Evolutionary conservation across 2,888 invertebrate species (phyloP), one percentile per base, ranked within the genome.

Genomic region (Phortica magna): DNA sequence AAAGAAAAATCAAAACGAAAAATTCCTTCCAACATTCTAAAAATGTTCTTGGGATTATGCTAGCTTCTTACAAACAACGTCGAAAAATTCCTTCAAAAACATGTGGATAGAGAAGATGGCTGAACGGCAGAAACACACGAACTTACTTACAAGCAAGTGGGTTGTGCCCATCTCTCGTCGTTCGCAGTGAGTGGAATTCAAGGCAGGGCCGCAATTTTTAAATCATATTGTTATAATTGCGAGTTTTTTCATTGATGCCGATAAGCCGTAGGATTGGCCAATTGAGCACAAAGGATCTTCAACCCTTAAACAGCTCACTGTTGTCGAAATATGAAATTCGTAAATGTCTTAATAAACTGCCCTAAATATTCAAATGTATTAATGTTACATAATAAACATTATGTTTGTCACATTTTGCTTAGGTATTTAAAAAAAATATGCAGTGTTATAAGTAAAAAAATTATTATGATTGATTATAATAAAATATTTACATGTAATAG

Each of bases 11-110:
- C 31, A 31, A 31, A 31, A 31, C 31, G 31, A 84, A 84, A 84
- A 85, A 84, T 82, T 82, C 80, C 80, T 57, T 67, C 61, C 81
- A 84, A 80, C 79, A 89, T 89, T 86, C 83, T 70, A 81, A 81
- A 85, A 84, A 89, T 86, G 79, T 88, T 86, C 84, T 84, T 88
- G 82, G 83, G 85, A 88, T 86, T 85, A 88, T 79, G 76, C 77
- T 78, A 83, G 80, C 83, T 82, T 85, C 86, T 86, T 87, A 78
- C 76, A 81, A 83, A 80, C 78, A 85, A 77, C 82, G 80, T 80
- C 81, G 78, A 74, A 85, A 83, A 87, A 76, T 87, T 87, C 86
- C 78, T 77, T 65, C 55, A 78, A 39, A 65, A 65, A 59, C 14
- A n/a, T n/a, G 65, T 65, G 41, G 65, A 41, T 41, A 19, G 65